These are phyloP conservation scores for Drosophila takahashii DNA, from an alignment of 1,140 invertebrate species.

Conservation along the genomic window DNA sequence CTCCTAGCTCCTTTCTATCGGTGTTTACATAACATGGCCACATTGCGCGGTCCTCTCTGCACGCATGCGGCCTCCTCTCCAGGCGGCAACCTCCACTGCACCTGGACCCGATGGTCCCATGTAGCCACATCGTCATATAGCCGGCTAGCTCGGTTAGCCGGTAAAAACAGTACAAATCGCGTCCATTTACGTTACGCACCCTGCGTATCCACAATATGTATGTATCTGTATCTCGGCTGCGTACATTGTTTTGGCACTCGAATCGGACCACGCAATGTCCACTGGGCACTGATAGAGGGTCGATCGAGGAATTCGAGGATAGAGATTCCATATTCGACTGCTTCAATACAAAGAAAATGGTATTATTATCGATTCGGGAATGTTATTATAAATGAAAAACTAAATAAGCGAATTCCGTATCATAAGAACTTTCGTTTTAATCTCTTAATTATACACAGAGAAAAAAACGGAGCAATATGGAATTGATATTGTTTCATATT, in stretches of 20 bases:
- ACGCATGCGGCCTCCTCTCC: conserved; percentile 39
- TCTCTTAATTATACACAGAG: too few species aligned
- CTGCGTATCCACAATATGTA: conserved; percentile 38
- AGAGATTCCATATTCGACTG: too few species aligned
- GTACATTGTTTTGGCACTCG: conserved; percentile 16
- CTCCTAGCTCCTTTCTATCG: conserved; percentile 10
- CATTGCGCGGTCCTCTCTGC: conserved; percentile 28
- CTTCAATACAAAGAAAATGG: not conserved
- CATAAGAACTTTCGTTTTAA: too few species aligned
- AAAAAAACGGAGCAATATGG: too few species aligned
- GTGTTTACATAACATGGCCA: conserved; percentile 49
- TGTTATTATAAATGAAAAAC: too few species aligned
- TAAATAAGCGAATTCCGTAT: not conserved
- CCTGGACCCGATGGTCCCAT: conserved; percentile 6
- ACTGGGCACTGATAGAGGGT: conserved; percentile 4
- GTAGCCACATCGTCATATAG: not conserved
- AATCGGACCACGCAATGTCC: not conserved
- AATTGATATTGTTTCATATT: too few species aligned
- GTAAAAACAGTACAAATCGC: conserved; percentile 26
- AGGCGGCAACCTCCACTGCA: conserved; percentile 16
- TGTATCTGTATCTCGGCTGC: conserved; percentile 26
- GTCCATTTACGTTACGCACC: conserved; percentile 68
- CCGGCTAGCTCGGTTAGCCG: conserved; percentile 48
- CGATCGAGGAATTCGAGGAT: not conserved
- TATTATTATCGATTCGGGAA: not conserved